Base-by-base conservation (phyloP, 2,797 vertebrate species). In the Phoxinus dragarum region DNA sequence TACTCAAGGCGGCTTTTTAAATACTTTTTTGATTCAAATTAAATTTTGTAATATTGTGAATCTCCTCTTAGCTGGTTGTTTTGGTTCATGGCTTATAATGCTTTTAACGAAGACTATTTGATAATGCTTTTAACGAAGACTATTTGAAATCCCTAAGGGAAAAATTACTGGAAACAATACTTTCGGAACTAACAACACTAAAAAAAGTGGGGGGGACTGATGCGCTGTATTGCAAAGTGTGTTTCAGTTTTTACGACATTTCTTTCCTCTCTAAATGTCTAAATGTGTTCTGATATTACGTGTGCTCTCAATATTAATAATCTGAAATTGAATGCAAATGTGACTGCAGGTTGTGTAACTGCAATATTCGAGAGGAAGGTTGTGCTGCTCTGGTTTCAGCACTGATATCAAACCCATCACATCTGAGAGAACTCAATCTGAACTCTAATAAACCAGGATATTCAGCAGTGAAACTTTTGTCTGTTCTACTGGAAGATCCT, bases 371-470 rank as follows among this genome's bases (percentile, higher is more conserved):
- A 27, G 21, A 44, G 40, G 40, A 72, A 6, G 1, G 69, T 4
- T 72, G 69, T 44, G 40, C 40, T 72, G 69, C 69, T 72, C 40
- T 72, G 69, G 40, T 72, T 72, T 16, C 23, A 44, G 69, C 23
- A 7, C 69, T 72, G 23, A 44, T n/a, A 72, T 72, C 40, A 44
- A 72, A 72, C 40, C 69, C 40, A 0, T 72, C 69, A 72, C 40
- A 72, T 42, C 69, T 72, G 40, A 44, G 23, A 72, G 69, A 72
- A 14, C 11, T 72, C 23, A 72, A 14, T 72, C 23, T 72, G 40
- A 72, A 16, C 40, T 72, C 23, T 14, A 72, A 72, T 44, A 72
- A 72, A 27, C 69, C 11, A 44, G 69, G 69, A 27, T n/a, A 44
- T 44, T 72, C 69, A 72, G 6, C 23, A 72, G 23, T 27, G 3